These are phyloP conservation scores for Procapra przewalskii DNA, from an alignment of 2,113 vertebrate species.

Conservation along the genomic window DNA sequence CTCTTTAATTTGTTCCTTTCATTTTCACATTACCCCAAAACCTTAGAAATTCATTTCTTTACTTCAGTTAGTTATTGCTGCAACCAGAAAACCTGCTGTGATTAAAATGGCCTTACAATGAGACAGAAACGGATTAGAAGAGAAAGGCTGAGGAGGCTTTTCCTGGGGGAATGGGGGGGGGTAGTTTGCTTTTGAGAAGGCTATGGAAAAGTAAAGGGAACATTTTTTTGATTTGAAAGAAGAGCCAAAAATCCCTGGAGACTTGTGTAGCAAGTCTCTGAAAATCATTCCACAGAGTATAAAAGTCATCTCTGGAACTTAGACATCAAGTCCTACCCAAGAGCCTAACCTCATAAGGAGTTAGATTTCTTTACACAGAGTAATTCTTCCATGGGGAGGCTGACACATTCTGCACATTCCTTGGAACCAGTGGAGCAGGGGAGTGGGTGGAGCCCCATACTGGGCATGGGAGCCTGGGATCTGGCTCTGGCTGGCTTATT, in stretches of 20 bases:
- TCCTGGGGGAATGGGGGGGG: background rate
- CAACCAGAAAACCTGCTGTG: background rate
- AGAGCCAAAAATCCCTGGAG: background rate
- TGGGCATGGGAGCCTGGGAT: background rate
- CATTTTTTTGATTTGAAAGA: background rate
- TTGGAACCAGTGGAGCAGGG: background rate
- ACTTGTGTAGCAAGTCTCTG: background rate
- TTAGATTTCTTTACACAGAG: background rate
- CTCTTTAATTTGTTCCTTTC: background rate
- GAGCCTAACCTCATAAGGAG: background rate
- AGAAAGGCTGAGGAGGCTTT: background rate
- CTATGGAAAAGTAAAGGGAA: background rate
- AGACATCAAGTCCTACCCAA: background rate
- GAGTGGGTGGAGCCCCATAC: background rate
- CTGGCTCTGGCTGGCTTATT: background rate
- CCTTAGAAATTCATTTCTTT: background rate
- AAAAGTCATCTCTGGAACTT: slow-evolving; percentile 19
- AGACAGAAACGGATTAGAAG: background rate
- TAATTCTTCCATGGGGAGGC: background rate
- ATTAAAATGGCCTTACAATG: background rate
- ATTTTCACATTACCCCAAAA: background rate
- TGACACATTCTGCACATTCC: background rate
- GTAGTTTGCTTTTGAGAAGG: background rate
- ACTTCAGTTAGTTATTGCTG: background rate
- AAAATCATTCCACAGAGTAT: slow-evolving; percentile 1